Conservation (phyloP, 2,888 invertebrate genomes). For the Philereme vetulata region DNA sequence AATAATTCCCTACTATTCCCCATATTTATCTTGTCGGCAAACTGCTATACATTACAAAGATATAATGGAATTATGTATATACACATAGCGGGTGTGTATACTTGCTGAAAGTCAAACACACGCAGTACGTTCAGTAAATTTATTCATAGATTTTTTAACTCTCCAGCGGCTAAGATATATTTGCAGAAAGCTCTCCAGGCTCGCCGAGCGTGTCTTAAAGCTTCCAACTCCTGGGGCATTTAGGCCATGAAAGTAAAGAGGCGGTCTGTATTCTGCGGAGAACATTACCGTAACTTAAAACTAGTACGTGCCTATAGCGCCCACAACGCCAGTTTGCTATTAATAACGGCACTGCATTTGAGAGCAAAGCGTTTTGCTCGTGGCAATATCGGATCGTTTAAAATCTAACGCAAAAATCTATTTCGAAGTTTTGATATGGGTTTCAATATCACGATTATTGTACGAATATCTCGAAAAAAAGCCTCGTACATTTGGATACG, state of each 20-base stretch:
- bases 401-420: no score
- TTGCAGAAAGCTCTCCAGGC: neutral
- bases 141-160: slow-evolving; percentile 5
- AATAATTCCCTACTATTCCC: no score
- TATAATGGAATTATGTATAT: no score
- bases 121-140: neutral
- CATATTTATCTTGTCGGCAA: no score
- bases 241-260: slow-evolving; percentile 28
- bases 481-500: slow-evolving; percentile 4
- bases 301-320: slow-evolving; percentile 30
- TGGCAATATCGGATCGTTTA: neutral
- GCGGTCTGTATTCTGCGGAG: slow-evolving; percentile 28
- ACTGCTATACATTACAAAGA: no score
- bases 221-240: slow-evolving; percentile 18
- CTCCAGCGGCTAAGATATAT: slow-evolving; percentile 1
- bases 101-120: no score
- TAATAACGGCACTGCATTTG: slow-evolving; percentile 14
- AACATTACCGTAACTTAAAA: slow-evolving; percentile 31
- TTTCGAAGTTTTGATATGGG: no score
- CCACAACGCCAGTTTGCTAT: slow-evolving; percentile 16
- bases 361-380: neutral
- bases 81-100: no score
- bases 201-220: slow-evolving; percentile 10
- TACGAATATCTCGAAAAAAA: no score
- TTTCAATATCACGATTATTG: no score